Conservation (phyloP, 2,797 vertebrate genomes). For the Schizopygopsis malacanthus region DNA sequence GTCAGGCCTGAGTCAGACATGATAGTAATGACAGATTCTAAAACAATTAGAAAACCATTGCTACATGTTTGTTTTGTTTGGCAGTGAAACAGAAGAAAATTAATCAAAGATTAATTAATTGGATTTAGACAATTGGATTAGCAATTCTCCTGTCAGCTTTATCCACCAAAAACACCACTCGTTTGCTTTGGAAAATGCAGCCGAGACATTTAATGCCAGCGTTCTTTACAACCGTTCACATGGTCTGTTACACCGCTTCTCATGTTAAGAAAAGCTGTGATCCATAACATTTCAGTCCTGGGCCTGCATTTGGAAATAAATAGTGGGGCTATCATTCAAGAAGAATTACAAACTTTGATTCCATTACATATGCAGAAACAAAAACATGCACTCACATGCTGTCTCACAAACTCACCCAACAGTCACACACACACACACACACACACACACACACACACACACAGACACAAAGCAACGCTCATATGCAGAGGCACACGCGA, state of each 20-base stretch:
- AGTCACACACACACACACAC: neutral
- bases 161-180: constrained; percentile 57
- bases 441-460: constrained; percentile 17
- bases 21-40: neutral
- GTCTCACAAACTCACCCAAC: constrained; percentile 41
- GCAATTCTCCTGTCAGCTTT: constrained; percentile 47
- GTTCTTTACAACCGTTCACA: constrained; percentile 55
- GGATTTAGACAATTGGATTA: constrained; percentile 54
- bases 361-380: constrained; percentile 55
- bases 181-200: constrained; percentile 58
- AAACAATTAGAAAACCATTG: constrained; percentile 44
- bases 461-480: constrained; percentile 22
- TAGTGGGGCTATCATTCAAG: constrained; percentile 57
- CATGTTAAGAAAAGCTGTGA: constrained; percentile 47
- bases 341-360: constrained; percentile 55
- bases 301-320: constrained; percentile 54
- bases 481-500: constrained; percentile 46
- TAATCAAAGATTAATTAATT: constrained; percentile 48
- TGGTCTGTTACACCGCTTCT: constrained; percentile 53
- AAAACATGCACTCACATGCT: constrained; percentile 52
- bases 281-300: constrained; percentile 54
- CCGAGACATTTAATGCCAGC: constrained; percentile 55
- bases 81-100: constrained; percentile 40
- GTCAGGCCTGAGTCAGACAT: neutral
- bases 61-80: constrained; percentile 54